Percentiles rank a stretch among this genome's conserved stretches.
Conservation (phyloP, 2,888 invertebrate species). For the Leptothorax acervorum region DNA sequence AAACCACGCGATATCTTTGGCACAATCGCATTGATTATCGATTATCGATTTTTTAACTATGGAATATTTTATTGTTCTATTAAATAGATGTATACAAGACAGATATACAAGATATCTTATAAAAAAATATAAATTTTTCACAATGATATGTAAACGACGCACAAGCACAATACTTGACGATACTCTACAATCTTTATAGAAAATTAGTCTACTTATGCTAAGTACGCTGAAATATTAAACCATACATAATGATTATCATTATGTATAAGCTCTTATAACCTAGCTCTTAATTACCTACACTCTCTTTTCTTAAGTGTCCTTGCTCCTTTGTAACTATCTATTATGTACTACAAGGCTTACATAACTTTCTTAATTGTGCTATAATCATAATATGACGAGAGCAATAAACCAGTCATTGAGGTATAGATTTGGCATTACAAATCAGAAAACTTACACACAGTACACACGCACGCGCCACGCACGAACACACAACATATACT, state of each 20-base stretch:
- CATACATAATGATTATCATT: conserved; percentile 13
- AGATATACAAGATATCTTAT: conserved; percentile 79
- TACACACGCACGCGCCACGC: background rate
- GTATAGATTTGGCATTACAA: conserved; percentile 31
- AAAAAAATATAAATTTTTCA: conserved; percentile 81
- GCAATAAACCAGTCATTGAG: conserved; percentile 14
- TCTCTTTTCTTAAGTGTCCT: conserved; percentile 2
- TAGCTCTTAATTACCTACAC: background rate
- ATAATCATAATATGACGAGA: background rate
- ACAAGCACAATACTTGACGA: conserved; percentile 55
- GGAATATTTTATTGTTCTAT: conserved; percentile 57
- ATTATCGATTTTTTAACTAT: conserved; percentile 54
- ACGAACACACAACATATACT: too few species aligned
- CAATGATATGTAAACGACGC: conserved; percentile 42
- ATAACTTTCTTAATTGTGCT: conserved; percentile 15
- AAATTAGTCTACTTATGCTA: conserved; percentile 65
- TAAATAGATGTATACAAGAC: conserved; percentile 69
- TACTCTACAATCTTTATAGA: conserved; percentile 54
- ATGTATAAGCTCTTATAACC: conserved; percentile 16
- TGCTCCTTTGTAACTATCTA: background rate
- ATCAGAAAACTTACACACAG: background rate
- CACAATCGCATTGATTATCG: conserved; percentile 22
- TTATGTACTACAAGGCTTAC: conserved; percentile 15
- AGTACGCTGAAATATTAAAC: conserved; percentile 34
- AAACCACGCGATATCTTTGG: conserved; percentile 24